Conservation (phyloP, 1,140 invertebrate species). For the Tigriopus japonicus region DNA sequence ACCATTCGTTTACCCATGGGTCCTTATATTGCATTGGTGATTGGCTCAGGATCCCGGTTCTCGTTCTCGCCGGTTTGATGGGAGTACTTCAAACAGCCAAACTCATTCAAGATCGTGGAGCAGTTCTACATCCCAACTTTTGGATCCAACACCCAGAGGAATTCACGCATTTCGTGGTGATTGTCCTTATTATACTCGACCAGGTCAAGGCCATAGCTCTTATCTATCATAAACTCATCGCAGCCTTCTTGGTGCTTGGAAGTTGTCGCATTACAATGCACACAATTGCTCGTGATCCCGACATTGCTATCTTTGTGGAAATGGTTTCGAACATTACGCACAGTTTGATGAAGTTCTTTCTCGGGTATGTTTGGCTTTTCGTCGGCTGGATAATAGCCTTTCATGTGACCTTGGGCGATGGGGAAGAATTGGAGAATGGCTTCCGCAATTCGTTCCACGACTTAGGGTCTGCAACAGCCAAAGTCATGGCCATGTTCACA, state of each 20-base stretch:
- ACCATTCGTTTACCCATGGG: too few species aligned
- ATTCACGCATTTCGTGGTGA: neutral
- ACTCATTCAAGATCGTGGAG: neutral
- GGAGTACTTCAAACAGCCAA: neutral
- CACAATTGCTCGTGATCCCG: slow-evolving; percentile 3
- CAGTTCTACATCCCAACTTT: neutral
- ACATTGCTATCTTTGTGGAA: slow-evolving; percentile 8
- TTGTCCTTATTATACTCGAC: neutral
- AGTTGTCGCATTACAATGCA: neutral
- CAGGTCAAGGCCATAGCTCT: neutral
- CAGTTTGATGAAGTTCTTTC: neutral
- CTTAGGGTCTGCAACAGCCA: neutral
- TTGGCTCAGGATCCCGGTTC: neutral
- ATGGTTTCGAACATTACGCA: neutral
- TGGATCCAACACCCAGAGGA: neutral
- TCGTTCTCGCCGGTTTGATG: neutral
- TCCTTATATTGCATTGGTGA: neutral
- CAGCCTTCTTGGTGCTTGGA: neutral
- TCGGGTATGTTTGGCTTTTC: neutral
- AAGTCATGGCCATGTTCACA: slow-evolving; percentile 5
- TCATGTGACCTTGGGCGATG: neutral
- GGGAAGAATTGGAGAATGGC: neutral
- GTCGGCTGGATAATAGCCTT: slow-evolving; percentile 1
- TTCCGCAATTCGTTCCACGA: neutral
- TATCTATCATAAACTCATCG: neutral